Percentiles rank a stretch among this genome's conserved stretches.
These are phyloP conservation scores for Limnephilus auricula DNA, from an alignment of 2,888 invertebrate species.

Conservation along the genomic window DNA sequence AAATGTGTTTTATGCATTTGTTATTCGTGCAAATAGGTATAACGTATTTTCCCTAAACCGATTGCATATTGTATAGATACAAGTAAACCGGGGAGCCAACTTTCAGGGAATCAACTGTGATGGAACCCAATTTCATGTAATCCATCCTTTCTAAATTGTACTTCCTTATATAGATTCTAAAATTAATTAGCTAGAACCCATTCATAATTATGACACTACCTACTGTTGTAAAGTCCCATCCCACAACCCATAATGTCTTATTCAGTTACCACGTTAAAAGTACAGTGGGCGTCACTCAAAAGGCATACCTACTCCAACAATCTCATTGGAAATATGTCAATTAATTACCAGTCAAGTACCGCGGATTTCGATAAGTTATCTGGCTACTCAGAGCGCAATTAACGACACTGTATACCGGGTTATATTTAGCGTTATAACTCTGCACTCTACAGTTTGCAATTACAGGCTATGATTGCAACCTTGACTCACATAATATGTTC, in stretches of 20 bases:
- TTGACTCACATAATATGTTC: constrained; percentile 26
- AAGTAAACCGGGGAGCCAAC: no score
- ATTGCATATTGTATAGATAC: no score
- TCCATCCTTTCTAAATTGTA: no score
- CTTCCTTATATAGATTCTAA: no score
- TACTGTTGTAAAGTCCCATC: not conserved
- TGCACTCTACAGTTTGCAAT: not conserved
- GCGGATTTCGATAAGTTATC: not conserved
- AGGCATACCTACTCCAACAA: not conserved
- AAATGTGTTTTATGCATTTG: no score
- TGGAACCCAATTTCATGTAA: no score
- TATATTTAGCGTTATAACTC: not conserved
- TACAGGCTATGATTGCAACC: not conserved
- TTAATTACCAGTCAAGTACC: not conserved
- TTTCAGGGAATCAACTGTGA: no score
- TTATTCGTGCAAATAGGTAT: no score
- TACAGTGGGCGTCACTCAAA: not conserved
- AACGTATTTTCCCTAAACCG: no score
- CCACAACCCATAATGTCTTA: not conserved
- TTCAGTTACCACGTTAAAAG: not conserved
- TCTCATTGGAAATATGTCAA: not conserved
- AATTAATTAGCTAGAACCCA: not conserved
- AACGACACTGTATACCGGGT: not conserved
- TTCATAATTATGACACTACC: not conserved
- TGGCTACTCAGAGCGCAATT: not conserved